Evolutionary conservation across 2,888 invertebrate species (phyloP).

Genomic region (Heliconius sara): DNA sequence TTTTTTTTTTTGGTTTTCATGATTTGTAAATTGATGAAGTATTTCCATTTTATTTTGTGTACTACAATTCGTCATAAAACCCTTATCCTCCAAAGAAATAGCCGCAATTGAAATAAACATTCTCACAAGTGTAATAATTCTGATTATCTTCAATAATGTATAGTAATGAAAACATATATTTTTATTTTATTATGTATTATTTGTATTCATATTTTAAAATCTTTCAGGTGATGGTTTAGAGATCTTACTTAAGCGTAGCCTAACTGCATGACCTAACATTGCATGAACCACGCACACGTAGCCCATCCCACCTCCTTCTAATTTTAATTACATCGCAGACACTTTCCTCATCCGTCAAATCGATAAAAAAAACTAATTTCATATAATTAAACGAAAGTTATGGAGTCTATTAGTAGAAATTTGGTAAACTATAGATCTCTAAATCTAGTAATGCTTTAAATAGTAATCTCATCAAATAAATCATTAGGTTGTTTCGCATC

Average conservation of each 20-base stretch:
- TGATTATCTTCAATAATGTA: neutral
- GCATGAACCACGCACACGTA: conserved; percentile 73
- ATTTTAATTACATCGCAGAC: conserved; percentile 53
- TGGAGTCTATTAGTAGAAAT: neutral
- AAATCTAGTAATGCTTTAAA: neutral
- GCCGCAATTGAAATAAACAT: neutral
- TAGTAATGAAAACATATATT: neutral
- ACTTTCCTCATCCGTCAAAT: conserved; percentile 35
- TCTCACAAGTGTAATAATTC: neutral
- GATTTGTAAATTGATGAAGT: neutral
- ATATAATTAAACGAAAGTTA: neutral
- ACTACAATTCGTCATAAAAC: neutral
- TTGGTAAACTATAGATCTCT: neutral
- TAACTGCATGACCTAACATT: conserved; percentile 71
- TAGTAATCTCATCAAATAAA: neutral
- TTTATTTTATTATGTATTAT: conserved; percentile 21
- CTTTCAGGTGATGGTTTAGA: conserved; percentile 52
- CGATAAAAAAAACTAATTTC: neutral
- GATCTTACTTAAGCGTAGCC: conserved; percentile 72
- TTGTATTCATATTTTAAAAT: conserved; percentile 14
- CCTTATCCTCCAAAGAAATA: neutral
- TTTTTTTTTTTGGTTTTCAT: neutral
- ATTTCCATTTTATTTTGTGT: neutral
- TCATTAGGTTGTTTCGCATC: neutral
- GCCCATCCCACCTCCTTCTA: conserved; percentile 78